These are phyloP conservation scores for Phylloscopus trochilus DNA, from an alignment of 2,113 vertebrate genomes.

Conservation along the genomic window DNA sequence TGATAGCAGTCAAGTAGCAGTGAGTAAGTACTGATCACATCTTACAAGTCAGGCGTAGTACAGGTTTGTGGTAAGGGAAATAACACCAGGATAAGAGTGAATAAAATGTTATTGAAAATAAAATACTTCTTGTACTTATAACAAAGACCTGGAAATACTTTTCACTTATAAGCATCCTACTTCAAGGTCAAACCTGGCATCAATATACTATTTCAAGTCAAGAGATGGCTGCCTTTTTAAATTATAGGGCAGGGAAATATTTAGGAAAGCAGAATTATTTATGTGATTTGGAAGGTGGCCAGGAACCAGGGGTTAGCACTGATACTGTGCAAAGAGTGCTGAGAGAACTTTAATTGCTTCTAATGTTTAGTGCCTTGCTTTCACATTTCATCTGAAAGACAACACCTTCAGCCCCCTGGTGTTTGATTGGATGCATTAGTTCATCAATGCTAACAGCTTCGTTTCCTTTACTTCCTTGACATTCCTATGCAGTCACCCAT, in stretches of 20 bases:
- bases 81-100: not conserved
- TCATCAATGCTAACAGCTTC: not conserved
- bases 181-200: not conserved
- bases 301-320: constrained; percentile 22
- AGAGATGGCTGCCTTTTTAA: constrained; percentile 18
- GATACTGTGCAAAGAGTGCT: not conserved
- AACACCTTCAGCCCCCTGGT: constrained; percentile 27
- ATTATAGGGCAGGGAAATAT: constrained; percentile 26
- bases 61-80: not conserved
- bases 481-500: not conserved
- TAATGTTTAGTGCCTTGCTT: constrained; percentile 26
- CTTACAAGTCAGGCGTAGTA: not conserved
- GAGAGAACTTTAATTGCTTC: constrained; percentile 48
- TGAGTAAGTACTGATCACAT: not conserved
- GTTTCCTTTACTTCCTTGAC: not conserved
- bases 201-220: not conserved
- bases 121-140: not conserved
- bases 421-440: not conserved
- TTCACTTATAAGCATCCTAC: not conserved
- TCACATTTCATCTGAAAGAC: constrained; percentile 44
- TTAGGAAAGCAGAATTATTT: constrained; percentile 52
- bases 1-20: not conserved
- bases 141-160: not conserved
- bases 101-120: not conserved
- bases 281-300: constrained; percentile 31